phyloP scores from a whole-genome alignment of 2,113 vertebrate species.

The Accipiter cooperii region DNA sequence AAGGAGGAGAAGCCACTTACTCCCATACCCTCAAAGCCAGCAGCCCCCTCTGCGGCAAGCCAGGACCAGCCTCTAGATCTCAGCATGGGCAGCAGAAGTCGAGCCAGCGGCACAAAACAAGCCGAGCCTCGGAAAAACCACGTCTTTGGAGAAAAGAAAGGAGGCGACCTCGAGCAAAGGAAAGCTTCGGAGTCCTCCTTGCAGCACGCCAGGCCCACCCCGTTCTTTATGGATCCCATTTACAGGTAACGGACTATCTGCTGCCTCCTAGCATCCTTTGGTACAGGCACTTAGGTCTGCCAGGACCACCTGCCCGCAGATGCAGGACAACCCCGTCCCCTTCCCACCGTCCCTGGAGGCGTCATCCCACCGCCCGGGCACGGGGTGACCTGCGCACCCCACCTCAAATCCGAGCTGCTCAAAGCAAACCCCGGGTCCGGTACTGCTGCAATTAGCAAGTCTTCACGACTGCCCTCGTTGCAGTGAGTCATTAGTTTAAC shows the following conservation, averaged over 20 bases:
- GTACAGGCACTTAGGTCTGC: not conserved
- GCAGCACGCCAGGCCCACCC: constrained; percentile 93
- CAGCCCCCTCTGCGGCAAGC: constrained; percentile 71
- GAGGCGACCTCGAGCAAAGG: constrained; percentile 72
- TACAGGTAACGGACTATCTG: constrained; percentile 84
- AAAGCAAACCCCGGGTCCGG: accelerated
- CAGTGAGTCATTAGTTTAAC: not conserved
- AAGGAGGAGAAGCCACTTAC: constrained; percentile 86
- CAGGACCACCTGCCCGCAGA: not conserved
- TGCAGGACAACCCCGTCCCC: not conserved
- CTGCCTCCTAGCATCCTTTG: not conserved
- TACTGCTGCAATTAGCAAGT: not conserved
- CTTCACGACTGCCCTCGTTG: not conserved
- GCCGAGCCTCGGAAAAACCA: constrained; percentile 81
- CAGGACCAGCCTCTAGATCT: constrained; percentile 95
- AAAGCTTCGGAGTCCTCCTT: constrained; percentile 84
- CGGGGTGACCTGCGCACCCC: not conserved
- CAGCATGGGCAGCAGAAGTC: constrained; percentile 88
- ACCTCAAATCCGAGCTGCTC: not conserved
- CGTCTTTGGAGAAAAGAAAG: constrained; percentile 84
- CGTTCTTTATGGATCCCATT: constrained; percentile 99
- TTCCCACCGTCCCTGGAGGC: not conserved
- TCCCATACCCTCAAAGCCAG: constrained; percentile 76
- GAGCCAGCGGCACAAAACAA: constrained; percentile 75
- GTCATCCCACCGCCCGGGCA: too few relatives aligned